Percentiles rank a stretch among this genome's conserved stretches.
phyloP scores from a whole-genome alignment of 2,113 vertebrate species.

The Cisticola juncidis region DNA sequence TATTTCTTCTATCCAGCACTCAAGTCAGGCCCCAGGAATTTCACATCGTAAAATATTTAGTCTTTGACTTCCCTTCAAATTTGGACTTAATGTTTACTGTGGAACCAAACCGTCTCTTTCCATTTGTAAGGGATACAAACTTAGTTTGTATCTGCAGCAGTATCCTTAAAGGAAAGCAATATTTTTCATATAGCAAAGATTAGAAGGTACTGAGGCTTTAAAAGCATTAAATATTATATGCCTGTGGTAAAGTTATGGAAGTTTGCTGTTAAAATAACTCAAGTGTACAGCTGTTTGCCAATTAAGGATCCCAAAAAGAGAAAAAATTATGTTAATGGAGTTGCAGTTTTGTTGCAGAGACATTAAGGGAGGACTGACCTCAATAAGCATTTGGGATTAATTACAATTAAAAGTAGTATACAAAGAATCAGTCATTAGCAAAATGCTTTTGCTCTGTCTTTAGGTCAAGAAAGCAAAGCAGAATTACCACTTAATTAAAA shows the following conservation, averaged over 20 bases:
- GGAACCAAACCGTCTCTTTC: neutral
- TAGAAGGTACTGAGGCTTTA: neutral
- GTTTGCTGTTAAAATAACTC: neutral
- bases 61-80: neutral
- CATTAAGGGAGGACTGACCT: neutral
- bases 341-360: neutral
- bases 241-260: neutral
- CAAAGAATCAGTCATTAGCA: neutral
- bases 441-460: neutral
- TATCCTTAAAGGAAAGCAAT: neutral
- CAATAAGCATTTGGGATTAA: neutral
- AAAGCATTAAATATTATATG: neutral
- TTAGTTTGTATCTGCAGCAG: neutral
- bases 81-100: neutral
- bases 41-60: neutral
- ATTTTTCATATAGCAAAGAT: neutral
- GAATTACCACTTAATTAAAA: neutral
- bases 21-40: neutral
- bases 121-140: neutral
- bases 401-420: neutral
- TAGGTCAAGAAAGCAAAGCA: neutral
- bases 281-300: neutral
- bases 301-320: neutral
- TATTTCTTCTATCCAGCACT: neutral
- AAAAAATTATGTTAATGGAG: neutral